These are phyloP conservation scores for Xestia ashworthii DNA, from an alignment of 2,888 invertebrate genomes.

Conservation along the genomic window DNA sequence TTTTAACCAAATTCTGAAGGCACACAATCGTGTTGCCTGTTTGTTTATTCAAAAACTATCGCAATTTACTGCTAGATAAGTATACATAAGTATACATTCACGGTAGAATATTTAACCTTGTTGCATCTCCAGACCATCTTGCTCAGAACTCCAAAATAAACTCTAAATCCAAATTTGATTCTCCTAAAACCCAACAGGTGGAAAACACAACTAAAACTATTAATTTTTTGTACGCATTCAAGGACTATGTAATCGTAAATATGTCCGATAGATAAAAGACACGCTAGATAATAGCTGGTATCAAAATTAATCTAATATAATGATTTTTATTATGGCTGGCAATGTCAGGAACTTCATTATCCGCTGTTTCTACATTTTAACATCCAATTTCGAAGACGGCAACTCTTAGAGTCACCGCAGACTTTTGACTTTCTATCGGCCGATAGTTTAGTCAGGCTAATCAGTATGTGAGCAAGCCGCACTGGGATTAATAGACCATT, in stretches of 20 bases:
- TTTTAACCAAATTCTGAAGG: slow-evolving; percentile 30
- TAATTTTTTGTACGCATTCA: slow-evolving; percentile 44
- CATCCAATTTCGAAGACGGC: not conserved
- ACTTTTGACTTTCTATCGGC: not conserved
- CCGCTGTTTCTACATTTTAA: slow-evolving; percentile 11
- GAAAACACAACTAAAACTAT: slow-evolving; percentile 30
- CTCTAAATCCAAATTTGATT: not conserved
- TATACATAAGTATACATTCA: not conserved
- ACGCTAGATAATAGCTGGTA: slow-evolving; percentile 62
- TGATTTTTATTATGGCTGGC: slow-evolving; percentile 58
- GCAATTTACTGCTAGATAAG: slow-evolving; percentile 6
- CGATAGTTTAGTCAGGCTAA: not conserved
- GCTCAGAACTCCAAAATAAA: not conserved
- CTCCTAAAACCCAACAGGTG: not conserved
- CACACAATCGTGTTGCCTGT: not conserved
- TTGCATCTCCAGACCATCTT: not conserved
- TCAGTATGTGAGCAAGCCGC: too few relatives aligned
- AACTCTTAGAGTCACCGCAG: not conserved
- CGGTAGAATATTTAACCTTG: not conserved
- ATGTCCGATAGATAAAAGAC: slow-evolving; percentile 63
- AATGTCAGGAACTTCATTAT: slow-evolving; percentile 58
- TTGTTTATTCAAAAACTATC: slow-evolving; percentile 25
- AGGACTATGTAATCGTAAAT: slow-evolving; percentile 56
- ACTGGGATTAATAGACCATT: too few relatives aligned
- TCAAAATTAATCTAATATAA: slow-evolving; percentile 65